Conservation (phyloP, 2,113 vertebrate genomes). For the Bettongia penicillata region DNA sequence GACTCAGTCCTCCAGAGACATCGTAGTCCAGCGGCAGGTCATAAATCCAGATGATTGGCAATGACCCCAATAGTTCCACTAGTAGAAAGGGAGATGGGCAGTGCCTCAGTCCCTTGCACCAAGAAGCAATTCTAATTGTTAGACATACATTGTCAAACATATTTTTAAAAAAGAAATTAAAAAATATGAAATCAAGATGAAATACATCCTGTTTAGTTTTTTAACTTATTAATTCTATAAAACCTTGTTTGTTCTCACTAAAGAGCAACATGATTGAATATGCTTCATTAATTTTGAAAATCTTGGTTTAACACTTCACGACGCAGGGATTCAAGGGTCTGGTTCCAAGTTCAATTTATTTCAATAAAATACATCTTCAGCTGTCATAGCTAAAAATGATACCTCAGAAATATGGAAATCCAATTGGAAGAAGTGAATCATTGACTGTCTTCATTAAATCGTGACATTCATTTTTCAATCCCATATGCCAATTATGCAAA, state of each 20-base stretch:
- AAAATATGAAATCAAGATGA: neutral
- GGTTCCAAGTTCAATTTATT: slow-evolving; percentile 4
- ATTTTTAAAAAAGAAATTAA: neutral
- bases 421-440: neutral
- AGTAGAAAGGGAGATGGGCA: neutral
- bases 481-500: neutral
- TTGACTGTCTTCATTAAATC: neutral
- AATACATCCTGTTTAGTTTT: neutral
- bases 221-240: neutral
- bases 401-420: neutral
- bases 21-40: neutral
- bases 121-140: neutral
- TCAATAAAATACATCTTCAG: neutral
- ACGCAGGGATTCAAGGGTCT: neutral
- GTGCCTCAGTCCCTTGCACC: neutral
- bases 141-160: neutral
- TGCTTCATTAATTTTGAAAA: neutral
- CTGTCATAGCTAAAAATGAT: neutral
- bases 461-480: neutral
- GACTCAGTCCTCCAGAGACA: neutral
- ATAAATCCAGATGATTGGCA: neutral
- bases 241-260: neutral
- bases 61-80: neutral
- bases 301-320: neutral
- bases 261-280: neutral